Evolutionary conservation across 2,113 vertebrate species (phyloP), one percentile per base, ranked within the genome.

Genomic region (Tyto alba): DNA sequence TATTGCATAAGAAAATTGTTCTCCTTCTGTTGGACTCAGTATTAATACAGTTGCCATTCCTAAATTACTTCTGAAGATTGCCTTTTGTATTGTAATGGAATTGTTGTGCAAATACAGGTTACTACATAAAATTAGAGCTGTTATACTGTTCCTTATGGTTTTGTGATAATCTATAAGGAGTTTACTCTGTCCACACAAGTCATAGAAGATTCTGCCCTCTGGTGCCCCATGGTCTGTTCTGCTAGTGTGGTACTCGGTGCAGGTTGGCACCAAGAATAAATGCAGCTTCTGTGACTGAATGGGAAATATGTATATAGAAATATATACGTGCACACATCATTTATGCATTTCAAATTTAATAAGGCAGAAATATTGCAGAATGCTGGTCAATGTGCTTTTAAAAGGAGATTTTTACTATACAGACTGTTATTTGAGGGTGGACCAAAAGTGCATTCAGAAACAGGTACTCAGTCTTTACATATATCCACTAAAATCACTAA

Each of bases 11-110:
- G 78, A 95, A 97, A 97, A 97, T 94, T 96, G 71, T 97, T 96
- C 93, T 95, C 80, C 79, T 77, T 96, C 97, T 75, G 76, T 97
- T 94, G 71, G 90, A 96, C 86, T 97, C 95, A 96, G 92, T 93
- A 92, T 89, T 97, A 98, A 95, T 91, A 92, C 48, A 45, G 74
- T 78, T 93, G 67, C 66, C 41, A 4, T 82, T 97, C 83, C 85
- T 96, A 96, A 98, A 97, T 96, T 95, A 94, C 95, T 96, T 97
- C 93, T 89, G 90, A 96, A 97, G 96, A 97, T 97, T 97, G 91
- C 89, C 77, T 95, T 96, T 93, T 88, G 85, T 87, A 81, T 88
- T 94, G 63, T 97, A 98, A 97, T 97, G 86, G 74, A 96, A 97
- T 97, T 96, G 91, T 93, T 97, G 93, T 96, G 85, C 91, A 98